Conservation (phyloP, 2,888 invertebrate genomes). For the Patella ulyssiponensis region DNA sequence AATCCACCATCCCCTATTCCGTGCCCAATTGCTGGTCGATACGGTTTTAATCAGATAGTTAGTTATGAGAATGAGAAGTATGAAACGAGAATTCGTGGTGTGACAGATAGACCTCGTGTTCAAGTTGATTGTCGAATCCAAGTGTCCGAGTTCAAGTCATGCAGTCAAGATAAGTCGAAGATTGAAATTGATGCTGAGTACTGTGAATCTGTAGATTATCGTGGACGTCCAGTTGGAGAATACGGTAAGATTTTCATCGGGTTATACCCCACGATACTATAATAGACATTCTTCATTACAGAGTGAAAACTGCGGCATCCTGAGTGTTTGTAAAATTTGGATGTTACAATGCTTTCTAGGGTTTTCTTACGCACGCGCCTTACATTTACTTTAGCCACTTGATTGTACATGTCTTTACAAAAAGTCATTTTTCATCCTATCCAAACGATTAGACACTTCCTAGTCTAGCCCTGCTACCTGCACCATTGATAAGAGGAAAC, state of each 20-base stretch:
- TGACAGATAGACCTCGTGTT: slow-evolving; percentile 93
- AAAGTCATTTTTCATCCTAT: too few relatives aligned
- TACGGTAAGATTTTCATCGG: slow-evolving; percentile 78
- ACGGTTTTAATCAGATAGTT: slow-evolving; percentile 88
- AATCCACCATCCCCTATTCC: slow-evolving; percentile 86
- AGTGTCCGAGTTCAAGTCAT: slow-evolving; percentile 95
- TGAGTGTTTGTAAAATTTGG: neutral
- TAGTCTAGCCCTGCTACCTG: too few relatives aligned
- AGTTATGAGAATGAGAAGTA: slow-evolving; percentile 75
- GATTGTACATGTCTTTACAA: too few relatives aligned
- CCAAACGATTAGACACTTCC: too few relatives aligned
- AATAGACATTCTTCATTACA: too few relatives aligned
- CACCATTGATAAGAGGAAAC: too few relatives aligned
- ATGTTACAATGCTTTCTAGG: neutral
- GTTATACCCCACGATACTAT: too few relatives aligned
- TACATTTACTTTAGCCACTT: too few relatives aligned
- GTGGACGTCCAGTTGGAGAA: slow-evolving; percentile 86
- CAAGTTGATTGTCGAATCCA: slow-evolving; percentile 93
- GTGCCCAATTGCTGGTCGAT: slow-evolving; percentile 97
- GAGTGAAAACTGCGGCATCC: too few relatives aligned
- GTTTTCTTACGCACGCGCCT: too few relatives aligned
- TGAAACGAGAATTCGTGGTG: slow-evolving; percentile 93
- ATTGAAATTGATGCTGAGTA: slow-evolving; percentile 95
- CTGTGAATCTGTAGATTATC: slow-evolving; percentile 95
- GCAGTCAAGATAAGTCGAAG: slow-evolving; percentile 91